Evolutionary conservation across 1,140 invertebrate genomes (phyloP).

Genomic region (Cotesia glomerata): DNA sequence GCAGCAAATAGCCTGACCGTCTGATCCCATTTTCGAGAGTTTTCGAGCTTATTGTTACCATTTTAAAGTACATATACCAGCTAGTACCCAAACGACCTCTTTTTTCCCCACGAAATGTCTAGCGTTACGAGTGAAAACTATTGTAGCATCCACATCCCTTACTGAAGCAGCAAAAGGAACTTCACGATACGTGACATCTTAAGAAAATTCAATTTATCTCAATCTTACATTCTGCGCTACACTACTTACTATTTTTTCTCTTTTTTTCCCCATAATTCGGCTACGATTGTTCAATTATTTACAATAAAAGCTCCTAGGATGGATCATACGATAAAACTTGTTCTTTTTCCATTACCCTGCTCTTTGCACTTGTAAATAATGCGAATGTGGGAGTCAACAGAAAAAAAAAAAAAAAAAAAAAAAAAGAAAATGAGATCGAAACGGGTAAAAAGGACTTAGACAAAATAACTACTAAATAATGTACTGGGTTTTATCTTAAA

Average conservation of each 20-base stretch:
- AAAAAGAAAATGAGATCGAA: neutral
- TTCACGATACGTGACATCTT: neutral
- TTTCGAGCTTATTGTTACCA: constrained; percentile 26
- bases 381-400: neutral
- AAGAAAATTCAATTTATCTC: too few species aligned
- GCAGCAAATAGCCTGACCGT: neutral
- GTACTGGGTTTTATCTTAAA: neutral
- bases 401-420: neutral
- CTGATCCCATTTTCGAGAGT: constrained; percentile 16
- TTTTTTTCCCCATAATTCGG: neutral
- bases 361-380: neutral
- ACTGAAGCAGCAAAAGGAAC: too few species aligned
- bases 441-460: neutral
- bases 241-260: too few species aligned
- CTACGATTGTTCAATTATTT: constrained; percentile 14
- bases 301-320: too few species aligned
- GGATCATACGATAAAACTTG: too few species aligned
- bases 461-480: constrained; percentile 2
- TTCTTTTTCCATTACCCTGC: too few species aligned
- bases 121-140: neutral
- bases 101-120: constrained; percentile 1
- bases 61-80: neutral
- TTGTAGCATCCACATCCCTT: too few species aligned
- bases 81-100: neutral
- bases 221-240: too few species aligned